Conservation (phyloP, 2,888 invertebrate genomes). For the Pycnomerus fuliginosus region DNA sequence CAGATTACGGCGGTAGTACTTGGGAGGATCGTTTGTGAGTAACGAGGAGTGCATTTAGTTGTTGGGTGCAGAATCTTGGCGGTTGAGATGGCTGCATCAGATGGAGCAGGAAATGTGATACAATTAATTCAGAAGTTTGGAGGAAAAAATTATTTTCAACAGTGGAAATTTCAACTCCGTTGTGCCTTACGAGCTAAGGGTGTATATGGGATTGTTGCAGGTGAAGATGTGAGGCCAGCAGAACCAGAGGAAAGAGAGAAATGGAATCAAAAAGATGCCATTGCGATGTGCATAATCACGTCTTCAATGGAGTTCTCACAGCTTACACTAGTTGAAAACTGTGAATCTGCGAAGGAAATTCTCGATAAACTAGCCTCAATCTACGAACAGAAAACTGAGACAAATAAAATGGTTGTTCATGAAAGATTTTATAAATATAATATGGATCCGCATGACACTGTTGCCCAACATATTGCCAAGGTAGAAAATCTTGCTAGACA, state of each 20-base stretch:
- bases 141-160: background rate
- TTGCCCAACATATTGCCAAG: slow-evolving; percentile 28
- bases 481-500: slow-evolving; percentile 27
- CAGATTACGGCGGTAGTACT: background rate
- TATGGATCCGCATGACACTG: slow-evolving; percentile 19
- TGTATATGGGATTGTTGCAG: background rate
- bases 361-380: slow-evolving; percentile 11
- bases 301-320: slow-evolving; percentile 9
- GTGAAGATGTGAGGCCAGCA: background rate
- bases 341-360: slow-evolving; percentile 17
- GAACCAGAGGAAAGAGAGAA: background rate
- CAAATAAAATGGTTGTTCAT: slow-evolving; percentile 12
- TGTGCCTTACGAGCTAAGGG: slow-evolving; percentile 1
- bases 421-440: slow-evolving; percentile 11
- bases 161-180: background rate
- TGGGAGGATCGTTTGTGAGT: too few species aligned
- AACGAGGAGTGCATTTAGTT: too few species aligned
- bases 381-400: slow-evolving; percentile 12
- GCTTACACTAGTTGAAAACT: slow-evolving; percentile 15
- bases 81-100: too few species aligned
- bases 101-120: too few species aligned
- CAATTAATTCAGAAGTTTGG: too few species aligned
- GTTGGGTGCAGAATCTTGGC: too few species aligned
- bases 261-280: slow-evolving; percentile 4
- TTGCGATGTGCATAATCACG: slow-evolving; percentile 10